These are phyloP conservation scores for Calephelis nemesis DNA, from an alignment of 1,140 invertebrate genomes.

Conservation along the genomic window DNA sequence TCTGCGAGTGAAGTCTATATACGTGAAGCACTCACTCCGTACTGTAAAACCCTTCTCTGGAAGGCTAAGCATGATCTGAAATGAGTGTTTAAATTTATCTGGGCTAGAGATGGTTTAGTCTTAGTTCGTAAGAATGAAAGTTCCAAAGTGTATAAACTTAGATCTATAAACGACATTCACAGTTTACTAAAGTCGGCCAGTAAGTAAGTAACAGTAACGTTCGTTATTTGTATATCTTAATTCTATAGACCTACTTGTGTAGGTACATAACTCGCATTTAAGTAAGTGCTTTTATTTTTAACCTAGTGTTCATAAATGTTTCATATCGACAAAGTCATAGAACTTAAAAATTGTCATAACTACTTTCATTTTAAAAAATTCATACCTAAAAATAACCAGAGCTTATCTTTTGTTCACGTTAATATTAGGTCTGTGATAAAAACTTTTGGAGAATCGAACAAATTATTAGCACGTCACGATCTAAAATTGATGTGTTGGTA, in stretches of 20 bases:
- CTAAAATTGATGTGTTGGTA: background rate
- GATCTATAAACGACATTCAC: too few relatives aligned
- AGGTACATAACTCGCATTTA: too few relatives aligned
- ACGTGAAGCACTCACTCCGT: constrained; percentile 25
- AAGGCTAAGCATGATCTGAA: too few relatives aligned
- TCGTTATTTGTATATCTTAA: too few relatives aligned
- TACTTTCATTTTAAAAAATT: background rate
- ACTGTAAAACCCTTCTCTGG: constrained; percentile 26
- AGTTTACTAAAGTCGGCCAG: too few relatives aligned
- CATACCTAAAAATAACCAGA: background rate
- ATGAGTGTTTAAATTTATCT: constrained; percentile 26
- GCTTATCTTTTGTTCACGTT: background rate
- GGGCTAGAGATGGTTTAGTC: constrained; percentile 19
- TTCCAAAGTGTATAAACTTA: too few relatives aligned
- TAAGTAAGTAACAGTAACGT: too few relatives aligned
- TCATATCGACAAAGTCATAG: background rate
- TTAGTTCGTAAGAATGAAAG: too few relatives aligned
- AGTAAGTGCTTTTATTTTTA: too few relatives aligned
- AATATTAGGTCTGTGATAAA: constrained; percentile 5
- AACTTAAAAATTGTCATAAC: too few relatives aligned
- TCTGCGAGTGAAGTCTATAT: constrained; percentile 22
- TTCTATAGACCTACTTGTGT: too few relatives aligned
- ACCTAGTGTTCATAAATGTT: too few relatives aligned
- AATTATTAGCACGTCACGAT: background rate
- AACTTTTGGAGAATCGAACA: background rate